Evolutionary conservation across 2,113 vertebrate genomes (phyloP).

Genomic region (Xiphophorus maculatus): DNA sequence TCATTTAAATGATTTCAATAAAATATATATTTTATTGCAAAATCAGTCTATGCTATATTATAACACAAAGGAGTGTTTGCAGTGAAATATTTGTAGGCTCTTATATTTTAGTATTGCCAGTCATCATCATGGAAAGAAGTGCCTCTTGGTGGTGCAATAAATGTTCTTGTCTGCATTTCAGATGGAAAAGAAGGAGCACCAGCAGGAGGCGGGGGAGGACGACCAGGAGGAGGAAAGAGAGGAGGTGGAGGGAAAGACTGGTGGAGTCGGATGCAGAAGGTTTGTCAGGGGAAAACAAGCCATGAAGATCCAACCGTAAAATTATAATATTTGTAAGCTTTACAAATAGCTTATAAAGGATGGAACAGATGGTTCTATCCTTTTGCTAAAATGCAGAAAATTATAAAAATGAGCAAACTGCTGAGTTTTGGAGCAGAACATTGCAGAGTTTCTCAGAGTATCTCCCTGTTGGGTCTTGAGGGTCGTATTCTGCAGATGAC

Average conservation of each 20-base stretch:
- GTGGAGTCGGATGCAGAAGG: slow-evolving; percentile 78
- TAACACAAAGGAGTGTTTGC: no score
- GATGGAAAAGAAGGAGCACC: slow-evolving; percentile 53
- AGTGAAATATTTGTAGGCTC: not conserved
- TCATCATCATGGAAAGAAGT: not conserved
- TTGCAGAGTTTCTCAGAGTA: no score
- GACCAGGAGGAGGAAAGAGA: slow-evolving; percentile 53
- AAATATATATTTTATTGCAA: no score
- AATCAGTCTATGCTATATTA: not conserved
- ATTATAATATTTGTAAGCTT: not conserved
- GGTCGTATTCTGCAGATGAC: no score
- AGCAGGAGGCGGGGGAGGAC: slow-evolving; percentile 25
- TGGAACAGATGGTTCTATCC: not conserved
- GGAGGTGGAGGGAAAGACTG: slow-evolving; percentile 69
- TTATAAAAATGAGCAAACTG: no score
- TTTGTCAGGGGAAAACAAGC: not conserved
- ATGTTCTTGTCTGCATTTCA: slow-evolving; percentile 24
- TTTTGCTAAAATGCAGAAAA: no score
- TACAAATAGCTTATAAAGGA: no score
- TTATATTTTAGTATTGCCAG: not conserved
- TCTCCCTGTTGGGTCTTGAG: no score
- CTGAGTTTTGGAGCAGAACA: no score
- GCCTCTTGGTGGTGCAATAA: not conserved
- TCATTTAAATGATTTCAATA: no score
- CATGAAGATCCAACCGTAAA: not conserved